These are phyloP conservation scores for Xestobium rufovillosum DNA, from an alignment of 2,888 invertebrate genomes.

Conservation along the genomic window DNA sequence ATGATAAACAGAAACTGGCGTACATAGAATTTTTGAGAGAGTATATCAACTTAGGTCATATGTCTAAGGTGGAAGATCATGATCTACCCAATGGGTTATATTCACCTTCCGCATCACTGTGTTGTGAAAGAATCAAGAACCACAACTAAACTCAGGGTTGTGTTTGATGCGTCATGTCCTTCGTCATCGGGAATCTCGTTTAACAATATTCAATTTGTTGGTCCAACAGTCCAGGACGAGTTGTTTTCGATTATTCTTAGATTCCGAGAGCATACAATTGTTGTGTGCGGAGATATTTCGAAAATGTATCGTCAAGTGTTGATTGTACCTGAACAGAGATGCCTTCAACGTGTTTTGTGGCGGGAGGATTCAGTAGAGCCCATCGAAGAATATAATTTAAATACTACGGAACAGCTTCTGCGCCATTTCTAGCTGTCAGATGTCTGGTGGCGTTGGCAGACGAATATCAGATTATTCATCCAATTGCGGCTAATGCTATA, in stretches of 20 bases:
- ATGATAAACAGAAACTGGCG: background rate
- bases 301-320: conserved; percentile 24
- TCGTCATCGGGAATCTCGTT: conserved; percentile 7
- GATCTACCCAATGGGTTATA: too few relatives aligned
- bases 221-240: conserved; percentile 19
- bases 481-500: conserved; percentile 14
- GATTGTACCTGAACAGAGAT: conserved; percentile 13
- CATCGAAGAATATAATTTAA: conserved; percentile 15
- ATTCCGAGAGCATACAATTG: conserved; percentile 18
- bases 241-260: conserved; percentile 18
- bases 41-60: conserved; percentile 1
- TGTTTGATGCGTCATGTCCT: conserved; percentile 17
- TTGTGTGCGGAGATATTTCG: conserved; percentile 19
- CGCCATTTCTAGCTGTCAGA: too few relatives aligned
- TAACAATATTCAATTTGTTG: conserved; percentile 15
- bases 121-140: conserved; percentile 8
- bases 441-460: conserved; percentile 19
- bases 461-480: conserved; percentile 13
- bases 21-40: conserved; percentile 3
- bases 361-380: conserved; percentile 12
- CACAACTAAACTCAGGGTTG: conserved; percentile 15
- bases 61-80: too few relatives aligned
- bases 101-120: conserved; percentile 14
- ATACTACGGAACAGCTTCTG: conserved; percentile 21
- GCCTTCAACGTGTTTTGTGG: too few relatives aligned